Conservation (phyloP, 2,113 vertebrate species). For the Poecilia latipinna region DNA sequence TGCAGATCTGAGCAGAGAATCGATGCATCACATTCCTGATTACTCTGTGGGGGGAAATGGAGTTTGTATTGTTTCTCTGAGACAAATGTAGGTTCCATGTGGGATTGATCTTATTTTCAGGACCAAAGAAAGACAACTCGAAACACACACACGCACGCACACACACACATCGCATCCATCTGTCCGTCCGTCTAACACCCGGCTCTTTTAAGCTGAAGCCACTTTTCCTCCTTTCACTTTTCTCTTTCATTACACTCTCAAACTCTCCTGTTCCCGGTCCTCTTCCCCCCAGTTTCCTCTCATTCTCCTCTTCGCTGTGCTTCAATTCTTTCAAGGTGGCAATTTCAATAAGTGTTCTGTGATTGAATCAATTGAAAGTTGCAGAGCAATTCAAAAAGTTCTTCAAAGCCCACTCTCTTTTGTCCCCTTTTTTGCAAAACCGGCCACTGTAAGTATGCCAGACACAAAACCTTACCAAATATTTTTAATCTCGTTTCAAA, state of each 20-base stretch:
- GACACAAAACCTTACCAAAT: background rate
- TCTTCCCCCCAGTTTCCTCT: background rate
- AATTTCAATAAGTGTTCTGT: conserved; percentile 55
- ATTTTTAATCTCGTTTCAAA: too few species aligned
- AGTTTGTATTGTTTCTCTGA: conserved; percentile 80
- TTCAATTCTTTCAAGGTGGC: conserved; percentile 47
- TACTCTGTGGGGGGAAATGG: conserved; percentile 77
- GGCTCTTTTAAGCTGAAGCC: conserved; percentile 51
- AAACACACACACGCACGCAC: conserved; percentile 9
- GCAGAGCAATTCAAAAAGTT: conserved; percentile 45
- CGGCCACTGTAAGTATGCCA: background rate
- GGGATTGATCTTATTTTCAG: conserved; percentile 73
- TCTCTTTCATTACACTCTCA: conserved; percentile 64
- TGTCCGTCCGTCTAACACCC: background rate
- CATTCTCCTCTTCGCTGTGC: conserved; percentile 18
- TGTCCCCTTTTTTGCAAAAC: background rate
- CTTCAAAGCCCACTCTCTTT: conserved; percentile 1
- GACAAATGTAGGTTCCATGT: conserved; percentile 74
- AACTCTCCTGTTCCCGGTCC: conserved; percentile 15
- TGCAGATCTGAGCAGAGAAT: conserved; percentile 66
- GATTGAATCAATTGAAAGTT: conserved; percentile 60
- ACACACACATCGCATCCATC: background rate
- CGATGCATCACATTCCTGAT: conserved; percentile 77
- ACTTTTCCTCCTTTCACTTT: conserved; percentile 55
- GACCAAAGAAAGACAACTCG: conserved; percentile 50